Conservation (phyloP, 2,888 invertebrate species). For the Netelia virgata region DNA sequence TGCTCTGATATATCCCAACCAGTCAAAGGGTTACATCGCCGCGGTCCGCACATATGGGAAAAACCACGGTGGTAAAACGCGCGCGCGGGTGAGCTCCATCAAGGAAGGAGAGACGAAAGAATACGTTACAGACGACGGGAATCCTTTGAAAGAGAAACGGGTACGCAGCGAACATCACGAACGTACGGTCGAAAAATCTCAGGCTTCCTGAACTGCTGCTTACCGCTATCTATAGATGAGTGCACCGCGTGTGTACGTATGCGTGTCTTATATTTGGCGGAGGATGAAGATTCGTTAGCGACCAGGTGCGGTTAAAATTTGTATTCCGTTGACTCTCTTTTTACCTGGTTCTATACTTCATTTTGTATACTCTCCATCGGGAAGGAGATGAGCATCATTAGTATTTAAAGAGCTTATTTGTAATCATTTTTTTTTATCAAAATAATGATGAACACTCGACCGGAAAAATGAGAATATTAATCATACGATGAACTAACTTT, state of each 20-base stretch:
- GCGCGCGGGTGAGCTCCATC: constrained; percentile 56
- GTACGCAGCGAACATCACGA: constrained; percentile 48
- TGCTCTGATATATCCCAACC: constrained; percentile 22
- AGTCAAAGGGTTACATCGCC: constrained; percentile 46
- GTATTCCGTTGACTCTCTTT: constrained; percentile 16
- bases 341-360: constrained; percentile 8
- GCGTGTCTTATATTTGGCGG: constrained; percentile 10
- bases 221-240: constrained; percentile 1
- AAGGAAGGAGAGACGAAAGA: constrained; percentile 55
- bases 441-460: too few species aligned
- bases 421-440: too few species aligned
- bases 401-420: constrained; percentile 10
- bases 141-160: constrained; percentile 63
- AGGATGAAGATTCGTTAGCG: constrained; percentile 63
- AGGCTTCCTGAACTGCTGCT: constrained; percentile 38
- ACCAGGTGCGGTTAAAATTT: constrained; percentile 59
- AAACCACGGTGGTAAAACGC: constrained; percentile 52
- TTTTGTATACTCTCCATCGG: not conserved
- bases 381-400: not conserved
- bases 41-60: constrained; percentile 12
- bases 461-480: too few species aligned
- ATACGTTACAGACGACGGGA: constrained; percentile 60
- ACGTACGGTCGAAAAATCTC: constrained; percentile 55
- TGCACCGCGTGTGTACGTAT: constrained; percentile 1
- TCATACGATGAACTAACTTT: too few species aligned